A percentile compares a stretch with the other conserved stretches of the same genome.
Conservation (phyloP, 2,113 vertebrate genomes). For the Nibea coibor region DNA sequence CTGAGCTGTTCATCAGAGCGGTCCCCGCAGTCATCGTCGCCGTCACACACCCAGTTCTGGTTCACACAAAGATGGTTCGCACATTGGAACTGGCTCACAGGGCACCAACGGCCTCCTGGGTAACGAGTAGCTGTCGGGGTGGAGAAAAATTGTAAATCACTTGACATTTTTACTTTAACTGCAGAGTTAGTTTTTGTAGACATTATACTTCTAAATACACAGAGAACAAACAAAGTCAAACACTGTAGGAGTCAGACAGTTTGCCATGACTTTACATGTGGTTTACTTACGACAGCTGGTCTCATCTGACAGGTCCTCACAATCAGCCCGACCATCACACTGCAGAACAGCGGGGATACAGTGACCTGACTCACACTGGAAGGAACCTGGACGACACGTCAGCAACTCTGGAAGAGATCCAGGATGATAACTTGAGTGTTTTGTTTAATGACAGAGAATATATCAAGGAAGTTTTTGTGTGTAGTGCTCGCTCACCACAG, state of each 20-base stretch:
- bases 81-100: constrained; percentile 87
- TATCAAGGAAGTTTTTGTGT: background rate
- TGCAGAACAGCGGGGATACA: constrained; percentile 73
- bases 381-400: constrained; percentile 75
- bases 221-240: background rate
- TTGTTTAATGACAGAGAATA: background rate
- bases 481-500: constrained; percentile 70
- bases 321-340: constrained; percentile 78
- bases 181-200: background rate
- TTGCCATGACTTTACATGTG: constrained; percentile 2
- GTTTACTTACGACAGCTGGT: constrained; percentile 79
- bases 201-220: background rate
- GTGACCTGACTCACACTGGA: constrained; percentile 82
- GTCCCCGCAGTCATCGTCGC: constrained; percentile 91
- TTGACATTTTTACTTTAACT: background rate
- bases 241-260: background rate
- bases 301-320: constrained; percentile 80
- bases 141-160: background rate
- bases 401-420: constrained; percentile 70
- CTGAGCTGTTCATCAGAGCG: constrained; percentile 90
- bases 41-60: constrained; percentile 90
- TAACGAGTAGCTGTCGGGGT: constrained; percentile 86
- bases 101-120: constrained; percentile 92
- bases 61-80: constrained; percentile 89
- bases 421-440: background rate